Base-by-base conservation (phyloP, 2,797 vertebrate species). In the Gorsachius magnificus region DNA sequence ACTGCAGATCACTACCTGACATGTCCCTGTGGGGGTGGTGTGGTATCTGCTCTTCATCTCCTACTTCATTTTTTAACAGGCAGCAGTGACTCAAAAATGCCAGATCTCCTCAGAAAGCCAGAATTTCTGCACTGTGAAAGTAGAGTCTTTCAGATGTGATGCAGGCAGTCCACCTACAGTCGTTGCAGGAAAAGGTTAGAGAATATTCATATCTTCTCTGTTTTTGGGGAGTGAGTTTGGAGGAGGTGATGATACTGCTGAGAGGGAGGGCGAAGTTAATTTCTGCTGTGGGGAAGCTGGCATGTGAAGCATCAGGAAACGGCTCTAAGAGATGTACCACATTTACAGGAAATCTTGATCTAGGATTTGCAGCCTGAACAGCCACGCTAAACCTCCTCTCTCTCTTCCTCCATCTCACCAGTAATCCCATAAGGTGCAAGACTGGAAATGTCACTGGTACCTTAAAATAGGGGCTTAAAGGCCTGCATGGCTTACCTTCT, bases 151-250 rank as follows among this genome's bases (percentile, higher is more conserved):
- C 70, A 68, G 83, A 93, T 82, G 54, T 68, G 53, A 87, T 81
- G 86, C 93, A 94, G 75, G 71, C 83, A 80, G 50, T 85, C 95
- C 95, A 95, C 94, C 96, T 95, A 95, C 90, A 77, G 57, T 77
- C 10, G 0, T 64, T 94, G 65, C 68, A 75, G 64, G 81, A 87
- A 94, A 92, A 95, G 92, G 82, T 85, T 92, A 90, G 90, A 89
- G 68, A 66, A 77, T 95, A 93, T 92, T 93, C 48, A 11, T 94
- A 83, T 95, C 57, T 91, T 90, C 56, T 66, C 53, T 87, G 36
- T 21, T 80, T 89, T 83, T 84, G 74, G 63, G 58, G 63, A 84
- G 43, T 58, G 69, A 83, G 48, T 83, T 95, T 90, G 86, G 92
- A 95, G 95, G 88, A 94, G 92, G 86, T 89, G 78, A 58, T 92